Conservation (phyloP, 2,797 vertebrate species). For the Enteromius unitaeniatus region DNA sequence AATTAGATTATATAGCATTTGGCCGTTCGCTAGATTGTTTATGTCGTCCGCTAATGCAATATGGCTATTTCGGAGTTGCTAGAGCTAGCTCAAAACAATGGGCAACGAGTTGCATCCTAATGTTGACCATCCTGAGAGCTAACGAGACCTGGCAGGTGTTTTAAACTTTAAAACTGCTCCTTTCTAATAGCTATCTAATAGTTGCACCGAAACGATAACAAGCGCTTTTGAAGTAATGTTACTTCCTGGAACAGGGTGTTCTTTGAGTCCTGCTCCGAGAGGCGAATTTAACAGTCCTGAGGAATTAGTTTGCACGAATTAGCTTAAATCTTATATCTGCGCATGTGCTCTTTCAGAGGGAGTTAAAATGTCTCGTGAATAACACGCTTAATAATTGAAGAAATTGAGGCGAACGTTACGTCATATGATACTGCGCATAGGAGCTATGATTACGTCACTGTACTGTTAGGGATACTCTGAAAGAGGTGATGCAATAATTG, state of each 20-base stretch:
- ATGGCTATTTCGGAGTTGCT: background rate
- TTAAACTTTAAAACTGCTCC: too few species aligned
- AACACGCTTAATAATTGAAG: background rate
- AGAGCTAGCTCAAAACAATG: slow-evolving; percentile 47
- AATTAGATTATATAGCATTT: background rate
- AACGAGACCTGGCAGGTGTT: background rate
- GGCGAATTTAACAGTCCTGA: background rate
- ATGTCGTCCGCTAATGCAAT: background rate
- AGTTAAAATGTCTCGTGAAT: background rate
- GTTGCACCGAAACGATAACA: slow-evolving; percentile 17
- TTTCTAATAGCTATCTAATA: background rate
- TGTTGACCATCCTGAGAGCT: background rate
- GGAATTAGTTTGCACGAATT: background rate
- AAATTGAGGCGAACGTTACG: slow-evolving; percentile 5
- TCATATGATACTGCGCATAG: slow-evolving; percentile 32
- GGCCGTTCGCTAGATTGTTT: background rate
- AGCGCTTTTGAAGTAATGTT: slow-evolving; percentile 11
- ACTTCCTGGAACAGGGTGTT: slow-evolving; percentile 60
- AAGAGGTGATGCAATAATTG: background rate
- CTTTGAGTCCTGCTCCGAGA: background rate
- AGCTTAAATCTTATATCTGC: background rate
- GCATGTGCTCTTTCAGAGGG: background rate
- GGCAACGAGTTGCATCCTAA: slow-evolving; percentile 27
- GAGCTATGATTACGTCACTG: slow-evolving; percentile 16
- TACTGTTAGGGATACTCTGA: background rate